Evolutionary conservation across 2,797 vertebrate species (phyloP).

Genomic region (Melanotaenia pygmaea): DNA sequence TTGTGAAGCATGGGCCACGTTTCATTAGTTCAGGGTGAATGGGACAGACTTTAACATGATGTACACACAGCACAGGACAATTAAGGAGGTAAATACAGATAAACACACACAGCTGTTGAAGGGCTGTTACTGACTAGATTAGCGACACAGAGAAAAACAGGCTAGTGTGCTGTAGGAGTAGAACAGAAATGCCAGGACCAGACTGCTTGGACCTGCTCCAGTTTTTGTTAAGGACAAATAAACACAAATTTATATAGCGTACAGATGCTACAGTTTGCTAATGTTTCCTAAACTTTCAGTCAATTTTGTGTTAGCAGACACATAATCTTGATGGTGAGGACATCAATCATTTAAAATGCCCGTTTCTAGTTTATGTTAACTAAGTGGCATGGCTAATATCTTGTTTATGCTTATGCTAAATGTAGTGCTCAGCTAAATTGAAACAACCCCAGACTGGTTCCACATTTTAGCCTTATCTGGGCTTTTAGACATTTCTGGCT

Average conservation of each 20-base stretch:
- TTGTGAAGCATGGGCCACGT: slow-evolving; percentile 46
- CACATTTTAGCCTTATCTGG: too few relatives aligned
- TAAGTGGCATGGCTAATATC: too few relatives aligned
- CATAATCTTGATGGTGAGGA: not conserved
- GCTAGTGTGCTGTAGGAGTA: slow-evolving; percentile 44
- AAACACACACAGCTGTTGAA: slow-evolving; percentile 81
- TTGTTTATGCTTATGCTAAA: too few relatives aligned
- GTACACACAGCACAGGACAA: slow-evolving; percentile 71
- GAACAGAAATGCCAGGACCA: slow-evolving; percentile 39
- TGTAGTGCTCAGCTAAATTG: too few relatives aligned
- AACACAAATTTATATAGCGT: not conserved
- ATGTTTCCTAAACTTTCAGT: not conserved
- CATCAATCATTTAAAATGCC: too few relatives aligned
- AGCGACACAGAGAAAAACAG: slow-evolving; percentile 33
- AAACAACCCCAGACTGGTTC: too few relatives aligned
- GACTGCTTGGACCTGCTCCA: slow-evolving; percentile 60
- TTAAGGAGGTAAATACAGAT: slow-evolving; percentile 77
- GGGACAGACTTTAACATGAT: slow-evolving; percentile 62
- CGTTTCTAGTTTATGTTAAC: too few relatives aligned
- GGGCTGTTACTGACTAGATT: slow-evolving; percentile 59
- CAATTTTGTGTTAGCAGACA: not conserved
- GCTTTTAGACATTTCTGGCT: too few relatives aligned
- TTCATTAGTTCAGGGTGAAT: slow-evolving; percentile 75
- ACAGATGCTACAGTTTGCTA: not conserved
- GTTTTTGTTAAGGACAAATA: slow-evolving; percentile 44